These are phyloP conservation scores for Drosophila tsacasi DNA, from an alignment of 1,140 invertebrate genomes.

Conservation along the genomic window DNA sequence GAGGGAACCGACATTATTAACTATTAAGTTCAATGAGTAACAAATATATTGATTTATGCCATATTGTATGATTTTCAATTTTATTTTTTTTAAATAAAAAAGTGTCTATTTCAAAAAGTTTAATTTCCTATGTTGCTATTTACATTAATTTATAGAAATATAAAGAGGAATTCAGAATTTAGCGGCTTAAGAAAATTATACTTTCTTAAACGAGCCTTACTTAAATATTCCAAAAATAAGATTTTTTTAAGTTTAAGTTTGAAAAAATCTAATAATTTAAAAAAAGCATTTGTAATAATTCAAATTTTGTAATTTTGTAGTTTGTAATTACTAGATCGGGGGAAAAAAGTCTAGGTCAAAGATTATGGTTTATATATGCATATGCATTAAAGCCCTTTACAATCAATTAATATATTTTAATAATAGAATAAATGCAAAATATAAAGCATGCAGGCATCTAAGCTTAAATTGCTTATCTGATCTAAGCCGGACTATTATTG, in stretches of 20 bases:
- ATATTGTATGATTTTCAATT: too few relatives aligned
- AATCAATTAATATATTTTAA: not conserved
- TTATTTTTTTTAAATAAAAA: too few relatives aligned
- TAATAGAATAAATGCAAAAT: not conserved
- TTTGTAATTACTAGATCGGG: too few relatives aligned
- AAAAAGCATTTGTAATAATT: not conserved
- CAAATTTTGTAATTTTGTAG: not conserved
- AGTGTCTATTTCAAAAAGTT: not conserved
- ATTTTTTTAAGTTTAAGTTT: not conserved
- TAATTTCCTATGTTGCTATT: not conserved
- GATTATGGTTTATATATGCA: too few relatives aligned
- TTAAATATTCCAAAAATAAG: not conserved
- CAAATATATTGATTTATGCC: too few relatives aligned
- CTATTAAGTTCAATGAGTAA: not conserved
- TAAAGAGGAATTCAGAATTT: not conserved
- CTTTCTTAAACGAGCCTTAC: not conserved
- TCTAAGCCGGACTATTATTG: not conserved
- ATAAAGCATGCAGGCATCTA: fast-evolving
- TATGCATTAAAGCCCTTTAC: too few relatives aligned
- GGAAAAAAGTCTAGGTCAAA: too few relatives aligned
- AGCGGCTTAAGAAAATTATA: not conserved
- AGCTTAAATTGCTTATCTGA: not conserved
- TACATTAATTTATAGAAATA: not conserved
- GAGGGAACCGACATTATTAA: not conserved
- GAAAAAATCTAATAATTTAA: too few relatives aligned